A percentile compares a stretch with the other conserved stretches of the same genome.
These are phyloP conservation scores for Macropis europaea DNA, from an alignment of 2,888 invertebrate species.

Conservation along the genomic window DNA sequence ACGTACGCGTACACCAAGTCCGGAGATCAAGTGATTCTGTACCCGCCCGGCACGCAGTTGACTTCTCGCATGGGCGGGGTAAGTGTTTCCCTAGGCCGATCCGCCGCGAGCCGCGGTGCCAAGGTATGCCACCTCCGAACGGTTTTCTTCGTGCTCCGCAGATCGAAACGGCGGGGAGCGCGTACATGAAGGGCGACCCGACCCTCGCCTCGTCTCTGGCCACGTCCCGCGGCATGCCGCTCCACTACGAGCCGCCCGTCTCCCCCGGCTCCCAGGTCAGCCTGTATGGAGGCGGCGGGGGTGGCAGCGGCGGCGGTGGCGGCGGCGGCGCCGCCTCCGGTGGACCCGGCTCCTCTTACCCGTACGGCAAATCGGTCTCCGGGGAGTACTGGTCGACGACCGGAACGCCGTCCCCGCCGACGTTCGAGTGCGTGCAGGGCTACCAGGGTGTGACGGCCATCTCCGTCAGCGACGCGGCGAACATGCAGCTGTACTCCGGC, in stretches of 20 bases:
- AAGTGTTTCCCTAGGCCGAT: no score
- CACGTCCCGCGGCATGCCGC: slow-evolving; percentile 79
- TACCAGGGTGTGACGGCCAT: slow-evolving; percentile 72
- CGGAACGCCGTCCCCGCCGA: slow-evolving; percentile 62
- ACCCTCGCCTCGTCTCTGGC: slow-evolving; percentile 84
- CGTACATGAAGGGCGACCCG: slow-evolving; percentile 85
- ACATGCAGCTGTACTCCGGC: slow-evolving; percentile 71
- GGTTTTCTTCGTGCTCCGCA: slow-evolving; percentile 24
- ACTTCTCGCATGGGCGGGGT: slow-evolving; percentile 71
- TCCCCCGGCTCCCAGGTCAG: slow-evolving; percentile 84
- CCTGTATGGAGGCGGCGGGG: slow-evolving; percentile 80
- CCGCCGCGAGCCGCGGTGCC: no score
- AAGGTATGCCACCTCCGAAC: no score
- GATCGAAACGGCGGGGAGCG: slow-evolving; percentile 80
- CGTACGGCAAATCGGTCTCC: slow-evolving; percentile 81
- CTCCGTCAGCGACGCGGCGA: slow-evolving; percentile 68
- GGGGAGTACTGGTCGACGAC: slow-evolving; percentile 71
- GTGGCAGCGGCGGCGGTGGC: slow-evolving; percentile 64
- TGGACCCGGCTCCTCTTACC: slow-evolving; percentile 80
- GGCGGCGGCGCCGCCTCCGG: slow-evolving; percentile 66
- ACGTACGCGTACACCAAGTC: slow-evolving; percentile 74
- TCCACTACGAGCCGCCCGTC: slow-evolving; percentile 82
- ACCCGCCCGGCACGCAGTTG: slow-evolving; percentile 68
- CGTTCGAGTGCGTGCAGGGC: slow-evolving; percentile 73
- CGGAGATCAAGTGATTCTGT: slow-evolving; percentile 69